phyloP scores from a whole-genome alignment of 2,797 vertebrate genomes.

The Mus minutoides region DNA sequence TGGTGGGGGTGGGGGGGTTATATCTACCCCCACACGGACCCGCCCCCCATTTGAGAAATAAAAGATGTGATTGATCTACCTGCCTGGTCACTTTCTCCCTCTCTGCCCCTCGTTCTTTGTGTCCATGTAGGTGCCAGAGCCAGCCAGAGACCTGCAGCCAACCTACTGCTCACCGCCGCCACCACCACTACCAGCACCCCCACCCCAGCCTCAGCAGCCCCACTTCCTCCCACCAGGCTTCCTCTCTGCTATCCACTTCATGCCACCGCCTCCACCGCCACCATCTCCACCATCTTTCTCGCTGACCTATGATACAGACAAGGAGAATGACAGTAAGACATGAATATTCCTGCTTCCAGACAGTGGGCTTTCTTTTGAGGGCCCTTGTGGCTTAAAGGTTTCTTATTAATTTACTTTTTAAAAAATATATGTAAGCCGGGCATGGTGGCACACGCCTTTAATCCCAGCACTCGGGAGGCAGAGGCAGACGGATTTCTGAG shows the following conservation, averaged over 20 bases:
- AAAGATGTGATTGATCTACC: neutral
- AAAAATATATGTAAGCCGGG: too few relatives aligned
- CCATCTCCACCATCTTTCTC: constrained; percentile 79
- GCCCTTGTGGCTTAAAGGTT: neutral
- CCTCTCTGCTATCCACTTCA: constrained; percentile 85
- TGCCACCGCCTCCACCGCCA: constrained; percentile 72
- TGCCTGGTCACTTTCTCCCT: neutral
- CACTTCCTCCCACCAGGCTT: constrained; percentile 84
- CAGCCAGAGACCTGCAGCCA: constrained; percentile 82
- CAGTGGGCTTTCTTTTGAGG: neutral
- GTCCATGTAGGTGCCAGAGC: constrained; percentile 83
- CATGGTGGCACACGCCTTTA: too few relatives aligned
- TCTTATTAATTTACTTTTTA: too few relatives aligned
- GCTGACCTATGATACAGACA: constrained; percentile 79
- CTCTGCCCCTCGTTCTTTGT: neutral
- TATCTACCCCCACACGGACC: neutral
- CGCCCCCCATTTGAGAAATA: neutral
- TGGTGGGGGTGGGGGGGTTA: too few relatives aligned
- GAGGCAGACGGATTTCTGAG: too few relatives aligned
- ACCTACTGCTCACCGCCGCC: constrained; percentile 70
- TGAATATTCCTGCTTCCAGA: neutral
- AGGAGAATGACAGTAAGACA: constrained; percentile 84
- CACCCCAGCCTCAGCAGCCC: neutral
- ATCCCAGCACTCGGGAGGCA: too few relatives aligned
- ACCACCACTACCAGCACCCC: neutral